Evolutionary conservation across 2,888 invertebrate species (phyloP), one percentile per base, ranked within the genome.

Genomic region (Drosophila multiciliata): DNA sequence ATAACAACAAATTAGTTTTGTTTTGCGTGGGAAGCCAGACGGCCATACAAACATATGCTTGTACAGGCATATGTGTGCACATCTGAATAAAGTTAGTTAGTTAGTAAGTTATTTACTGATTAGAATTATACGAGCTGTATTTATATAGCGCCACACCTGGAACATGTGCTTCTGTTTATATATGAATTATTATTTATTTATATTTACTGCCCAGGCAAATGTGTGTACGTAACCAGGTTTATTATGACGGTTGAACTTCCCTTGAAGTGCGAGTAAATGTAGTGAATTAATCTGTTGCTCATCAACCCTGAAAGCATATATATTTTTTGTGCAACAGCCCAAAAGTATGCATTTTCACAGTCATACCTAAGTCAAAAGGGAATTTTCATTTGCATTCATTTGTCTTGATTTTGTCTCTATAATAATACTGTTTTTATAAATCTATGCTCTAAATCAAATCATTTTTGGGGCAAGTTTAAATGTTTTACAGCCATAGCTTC

Each of bases 111-210:
- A 11, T 52, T 36, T 62, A n/a, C 62, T 82, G 79, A 82, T 79
- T 83, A 80, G 54, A 71, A 55, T 55, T 61, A 32, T 52, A 75
- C 48, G 38, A 65, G 57, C 38, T 55, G 66, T 54, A 45, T 68
- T 60, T 78, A 59, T 69, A 79, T 78, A 78, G 58, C 50, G 40
- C 2, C 38, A 58, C 35, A 45, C 36, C 42, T 38, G 36, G 59
- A 62, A 15, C 23, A 20, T 45, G 20, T 23, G 15, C 45, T 15
- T 45, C 20, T 23, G 48, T 35, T 49, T 12, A 11, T 35, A 17
- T 57, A 40, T 29, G 15, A 23, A 23, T 8, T 45, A 45, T 45
- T 3, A 23, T 23, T 45, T 20, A 23, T 45, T 23, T 23, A 15
- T 23, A 20, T 15, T 20, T 45, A 2, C 20, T 23, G 4, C 6